phyloP scores from a whole-genome alignment of 2,113 vertebrate species.

The Vulpes vulpes region DNA sequence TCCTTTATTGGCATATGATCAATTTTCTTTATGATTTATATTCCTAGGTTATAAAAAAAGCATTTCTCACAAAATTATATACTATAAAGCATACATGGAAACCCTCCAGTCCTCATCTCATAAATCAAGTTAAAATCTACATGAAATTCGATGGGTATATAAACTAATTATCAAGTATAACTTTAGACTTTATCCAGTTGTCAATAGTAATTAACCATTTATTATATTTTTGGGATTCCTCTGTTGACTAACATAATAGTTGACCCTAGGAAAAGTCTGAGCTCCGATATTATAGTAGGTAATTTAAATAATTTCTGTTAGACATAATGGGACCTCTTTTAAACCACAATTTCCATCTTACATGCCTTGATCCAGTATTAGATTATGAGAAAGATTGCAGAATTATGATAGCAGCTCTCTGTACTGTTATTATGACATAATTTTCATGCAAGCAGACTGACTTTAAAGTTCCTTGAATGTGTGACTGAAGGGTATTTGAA shows the following conservation, averaged over 20 bases:
- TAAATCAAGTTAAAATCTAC: neutral
- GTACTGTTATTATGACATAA: neutral
- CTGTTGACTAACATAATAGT: neutral
- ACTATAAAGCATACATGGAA: constrained; percentile 4
- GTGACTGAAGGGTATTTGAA: neutral
- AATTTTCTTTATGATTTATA: constrained; percentile 2
- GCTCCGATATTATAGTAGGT: neutral
- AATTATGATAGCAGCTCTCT: neutral
- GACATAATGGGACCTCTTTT: neutral
- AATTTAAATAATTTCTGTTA: constrained; percentile 51
- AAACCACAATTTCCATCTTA: neutral
- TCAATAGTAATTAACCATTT: constrained; percentile 15
- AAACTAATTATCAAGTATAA: constrained; percentile 16
- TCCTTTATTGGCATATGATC: constrained; percentile 22
- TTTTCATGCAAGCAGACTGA: neutral
- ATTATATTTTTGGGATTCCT: constrained; percentile 12
- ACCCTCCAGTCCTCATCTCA: neutral
- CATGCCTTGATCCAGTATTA: neutral
- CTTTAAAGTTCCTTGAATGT: neutral
- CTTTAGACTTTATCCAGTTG: neutral
- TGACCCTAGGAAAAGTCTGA: neutral
- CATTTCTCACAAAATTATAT: neutral
- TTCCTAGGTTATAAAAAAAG: neutral
- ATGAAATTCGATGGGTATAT: constrained; percentile 1
- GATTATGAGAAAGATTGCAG: neutral